Conservation (phyloP, 2,797 vertebrate species). For the Hapalemur alaotrensis region DNA sequence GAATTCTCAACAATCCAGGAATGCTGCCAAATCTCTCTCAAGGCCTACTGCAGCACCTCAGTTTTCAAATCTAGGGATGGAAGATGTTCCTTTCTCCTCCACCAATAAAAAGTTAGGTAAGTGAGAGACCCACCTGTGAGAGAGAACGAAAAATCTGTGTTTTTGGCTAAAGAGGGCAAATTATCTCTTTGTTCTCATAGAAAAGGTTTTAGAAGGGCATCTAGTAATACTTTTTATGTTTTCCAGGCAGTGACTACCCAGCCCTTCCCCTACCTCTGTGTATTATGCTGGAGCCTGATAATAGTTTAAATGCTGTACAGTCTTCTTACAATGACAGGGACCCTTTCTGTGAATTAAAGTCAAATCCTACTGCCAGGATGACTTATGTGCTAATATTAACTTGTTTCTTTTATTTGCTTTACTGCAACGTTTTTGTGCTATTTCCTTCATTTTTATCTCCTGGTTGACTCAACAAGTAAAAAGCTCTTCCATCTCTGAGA, state of each 20-base stretch:
- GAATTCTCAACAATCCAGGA: conserved; percentile 75
- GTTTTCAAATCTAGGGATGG: conserved; percentile 68
- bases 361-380: not conserved
- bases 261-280: not conserved
- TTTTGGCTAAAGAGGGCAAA: not conserved
- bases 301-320: conserved; percentile 19
- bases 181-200: not conserved
- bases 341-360: not conserved
- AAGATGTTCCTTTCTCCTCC: conserved; percentile 75
- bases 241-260: not conserved
- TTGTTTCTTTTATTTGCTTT: conserved; percentile 29
- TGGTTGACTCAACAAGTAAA: conserved; percentile 26
- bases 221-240: not conserved
- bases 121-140: not conserved
- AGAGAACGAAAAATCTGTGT: not conserved
- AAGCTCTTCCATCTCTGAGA: conserved; percentile 13
- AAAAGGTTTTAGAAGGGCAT: conserved; percentile 2
- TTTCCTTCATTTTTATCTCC: conserved; percentile 43
- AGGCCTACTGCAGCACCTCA: conserved; percentile 64
- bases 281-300: not conserved
- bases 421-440: not conserved
- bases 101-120: conserved; percentile 86
- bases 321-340: not conserved
- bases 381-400: not conserved
- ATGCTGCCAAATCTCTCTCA: conserved; percentile 73